Percentiles rank a stretch among this genome's conserved stretches.
phyloP scores from a whole-genome alignment of 2,888 invertebrate species.

The Pterostichus niger region DNA sequence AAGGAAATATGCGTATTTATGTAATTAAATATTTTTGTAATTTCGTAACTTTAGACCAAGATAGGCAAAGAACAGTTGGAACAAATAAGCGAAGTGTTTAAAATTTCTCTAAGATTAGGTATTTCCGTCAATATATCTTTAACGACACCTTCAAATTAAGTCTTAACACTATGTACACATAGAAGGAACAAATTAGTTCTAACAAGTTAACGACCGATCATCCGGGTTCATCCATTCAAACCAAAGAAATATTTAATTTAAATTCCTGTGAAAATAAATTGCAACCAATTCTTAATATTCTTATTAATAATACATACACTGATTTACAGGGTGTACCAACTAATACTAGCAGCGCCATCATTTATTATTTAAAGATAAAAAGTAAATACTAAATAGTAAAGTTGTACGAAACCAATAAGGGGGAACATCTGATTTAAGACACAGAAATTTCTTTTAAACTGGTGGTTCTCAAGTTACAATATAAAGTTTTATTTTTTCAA shows the following conservation, averaged over 20 bases:
- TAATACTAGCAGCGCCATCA: no score
- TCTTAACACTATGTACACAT: not conserved
- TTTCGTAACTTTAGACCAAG: slow-evolving; percentile 13
- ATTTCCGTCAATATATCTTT: slow-evolving; percentile 22
- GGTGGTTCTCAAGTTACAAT: no score
- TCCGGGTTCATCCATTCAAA: not conserved
- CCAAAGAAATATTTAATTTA: not conserved
- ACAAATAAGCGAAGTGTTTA: slow-evolving; percentile 31
- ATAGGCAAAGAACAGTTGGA: slow-evolving; percentile 8
- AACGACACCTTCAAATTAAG: slow-evolving; percentile 40
- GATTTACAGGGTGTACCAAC: no score
- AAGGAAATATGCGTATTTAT: slow-evolving; percentile 12
- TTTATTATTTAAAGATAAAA: no score
- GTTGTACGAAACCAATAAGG: no score
- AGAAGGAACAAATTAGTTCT: slow-evolving; percentile 10
- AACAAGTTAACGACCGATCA: slow-evolving; percentile 9
- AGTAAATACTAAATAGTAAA: no score
- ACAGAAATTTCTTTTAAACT: no score
- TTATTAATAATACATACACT: no score
- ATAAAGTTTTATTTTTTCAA: no score
- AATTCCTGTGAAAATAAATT: not conserved
- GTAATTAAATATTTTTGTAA: not conserved
- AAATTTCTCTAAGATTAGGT: slow-evolving; percentile 32
- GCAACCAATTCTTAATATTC: not conserved
- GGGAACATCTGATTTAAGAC: no score